Conservation (phyloP, 1,140 invertebrate genomes). For the Solenopsis invicta region DNA sequence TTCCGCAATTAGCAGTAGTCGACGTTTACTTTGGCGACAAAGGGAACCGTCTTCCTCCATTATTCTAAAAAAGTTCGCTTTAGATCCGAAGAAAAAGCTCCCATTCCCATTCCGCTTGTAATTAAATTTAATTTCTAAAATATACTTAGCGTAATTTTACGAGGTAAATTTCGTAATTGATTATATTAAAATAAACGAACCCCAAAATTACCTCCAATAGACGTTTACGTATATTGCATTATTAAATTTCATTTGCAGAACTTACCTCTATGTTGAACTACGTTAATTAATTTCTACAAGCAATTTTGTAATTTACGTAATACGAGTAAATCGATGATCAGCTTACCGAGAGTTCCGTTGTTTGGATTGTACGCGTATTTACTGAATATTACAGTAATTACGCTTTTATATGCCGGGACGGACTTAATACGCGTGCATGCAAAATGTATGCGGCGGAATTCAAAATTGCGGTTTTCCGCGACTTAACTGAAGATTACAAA, state of each 20-base stretch:
- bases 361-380: conserved; percentile 48
- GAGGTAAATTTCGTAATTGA: conserved; percentile 2
- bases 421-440: conserved; percentile 45
- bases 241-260: conserved; percentile 61
- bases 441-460: conserved; percentile 44
- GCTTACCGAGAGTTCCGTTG: conserved; percentile 54
- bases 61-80: background rate
- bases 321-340: conserved; percentile 59
- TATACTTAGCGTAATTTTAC: background rate
- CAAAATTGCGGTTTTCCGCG: conserved; percentile 51
- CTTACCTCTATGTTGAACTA: conserved; percentile 51
- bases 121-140: conserved; percentile 41
- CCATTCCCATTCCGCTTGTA: background rate
- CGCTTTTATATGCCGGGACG: conserved; percentile 58
- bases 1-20: conserved; percentile 80
- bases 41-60: background rate
- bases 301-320: conserved; percentile 63
- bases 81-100: background rate
- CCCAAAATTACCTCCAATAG: conserved; percentile 22
- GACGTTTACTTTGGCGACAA: conserved; percentile 68
- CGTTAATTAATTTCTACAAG: conserved; percentile 65
- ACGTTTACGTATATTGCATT: conserved; percentile 40
- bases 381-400: conserved; percentile 63
- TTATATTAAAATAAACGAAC: conserved; percentile 23
- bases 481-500: conserved; percentile 45